phyloP scores from a whole-genome alignment of 1,140 invertebrate genomes.

The Anastatus disparis region DNA sequence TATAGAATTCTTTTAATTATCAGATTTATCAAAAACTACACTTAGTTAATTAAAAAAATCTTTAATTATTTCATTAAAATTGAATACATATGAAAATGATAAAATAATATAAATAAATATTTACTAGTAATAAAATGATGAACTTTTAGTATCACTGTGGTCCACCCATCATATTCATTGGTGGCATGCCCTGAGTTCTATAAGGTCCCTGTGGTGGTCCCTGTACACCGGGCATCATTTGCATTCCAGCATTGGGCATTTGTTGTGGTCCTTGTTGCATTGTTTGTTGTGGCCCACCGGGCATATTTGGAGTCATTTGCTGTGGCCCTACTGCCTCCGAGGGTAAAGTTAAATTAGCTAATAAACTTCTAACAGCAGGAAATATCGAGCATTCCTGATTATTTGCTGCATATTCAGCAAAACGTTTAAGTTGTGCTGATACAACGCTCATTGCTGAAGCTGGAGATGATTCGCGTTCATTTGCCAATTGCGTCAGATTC shows the following conservation, averaged over 20 bases:
- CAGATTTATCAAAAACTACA: too few species aligned
- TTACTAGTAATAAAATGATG: neutral
- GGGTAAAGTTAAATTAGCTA: conserved; percentile 81
- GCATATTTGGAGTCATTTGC: conserved; percentile 7
- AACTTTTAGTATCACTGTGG: conserved; percentile 58
- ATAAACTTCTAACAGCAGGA: conserved; percentile 86
- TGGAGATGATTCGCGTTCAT: conserved; percentile 76
- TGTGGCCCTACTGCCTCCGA: conserved; percentile 72
- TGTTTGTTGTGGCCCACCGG: too few species aligned
- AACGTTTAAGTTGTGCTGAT: conserved; percentile 75
- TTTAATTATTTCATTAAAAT: too few species aligned
- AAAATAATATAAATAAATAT: too few species aligned
- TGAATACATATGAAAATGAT: too few species aligned
- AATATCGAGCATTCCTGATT: conserved; percentile 86
- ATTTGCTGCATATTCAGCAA: conserved; percentile 75
- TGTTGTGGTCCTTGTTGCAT: neutral
- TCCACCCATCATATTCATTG: conserved; percentile 69
- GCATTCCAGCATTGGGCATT: conserved; percentile 30
- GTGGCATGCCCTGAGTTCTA: conserved; percentile 58
- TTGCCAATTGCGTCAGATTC: conserved; percentile 87
- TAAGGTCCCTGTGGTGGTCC: conserved; percentile 67
- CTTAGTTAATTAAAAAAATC: too few species aligned
- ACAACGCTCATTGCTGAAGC: conserved; percentile 74
- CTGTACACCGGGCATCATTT: conserved; percentile 62
- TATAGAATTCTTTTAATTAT: too few species aligned